Evolutionary conservation across 2,113 vertebrate genomes (phyloP).

Genomic region (Orthonyx spaldingii): DNA sequence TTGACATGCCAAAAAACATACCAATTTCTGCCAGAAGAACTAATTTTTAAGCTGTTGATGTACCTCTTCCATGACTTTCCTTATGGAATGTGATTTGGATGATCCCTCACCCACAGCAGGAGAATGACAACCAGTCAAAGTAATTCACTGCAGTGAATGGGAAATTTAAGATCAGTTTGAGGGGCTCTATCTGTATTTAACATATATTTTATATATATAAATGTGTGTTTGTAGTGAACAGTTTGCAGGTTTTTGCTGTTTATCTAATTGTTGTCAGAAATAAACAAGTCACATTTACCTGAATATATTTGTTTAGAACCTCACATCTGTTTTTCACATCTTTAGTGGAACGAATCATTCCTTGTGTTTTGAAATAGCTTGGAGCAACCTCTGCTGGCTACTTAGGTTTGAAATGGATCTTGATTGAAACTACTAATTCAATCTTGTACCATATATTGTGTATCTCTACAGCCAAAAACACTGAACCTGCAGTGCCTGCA

Average conservation of each 20-base stretch:
- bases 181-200: neutral
- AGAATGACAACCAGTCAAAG: neutral
- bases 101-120: neutral
- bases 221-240: neutral
- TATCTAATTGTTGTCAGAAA: neutral
- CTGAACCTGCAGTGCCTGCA: neutral
- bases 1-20: constrained; percentile 44
- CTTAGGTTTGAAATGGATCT: neutral
- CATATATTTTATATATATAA: neutral
- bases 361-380: neutral
- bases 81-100: constrained; percentile 18
- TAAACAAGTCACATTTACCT: neutral
- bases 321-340: constrained; percentile 7
- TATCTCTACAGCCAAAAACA: neutral
- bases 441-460: neutral
- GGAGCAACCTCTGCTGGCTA: constrained; percentile 10
- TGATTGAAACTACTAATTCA: neutral
- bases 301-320: neutral
- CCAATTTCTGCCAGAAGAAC: constrained; percentile 13
- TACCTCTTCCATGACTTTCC: constrained; percentile 10
- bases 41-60: neutral
- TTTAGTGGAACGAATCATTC: neutral
- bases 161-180: neutral
- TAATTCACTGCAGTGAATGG: neutral
- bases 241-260: neutral